These are phyloP conservation scores for Acropternis orthonyx DNA, from an alignment of 2,797 vertebrate species.

Conservation along the genomic window DNA sequence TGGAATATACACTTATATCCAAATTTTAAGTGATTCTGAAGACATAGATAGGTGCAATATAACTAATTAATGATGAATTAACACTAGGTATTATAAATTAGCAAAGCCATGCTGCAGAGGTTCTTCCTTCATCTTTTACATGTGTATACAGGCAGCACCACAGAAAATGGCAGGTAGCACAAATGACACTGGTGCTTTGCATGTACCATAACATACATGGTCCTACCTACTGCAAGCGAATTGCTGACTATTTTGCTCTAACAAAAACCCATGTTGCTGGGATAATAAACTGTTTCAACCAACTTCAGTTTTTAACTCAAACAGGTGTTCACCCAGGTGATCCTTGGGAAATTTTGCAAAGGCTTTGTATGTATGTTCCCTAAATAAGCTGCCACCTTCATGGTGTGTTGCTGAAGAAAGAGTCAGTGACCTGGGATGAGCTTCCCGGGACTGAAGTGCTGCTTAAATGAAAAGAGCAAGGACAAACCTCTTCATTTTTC, in stretches of 20 bases:
- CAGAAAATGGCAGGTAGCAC: not conserved
- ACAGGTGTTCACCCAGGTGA: accelerated
- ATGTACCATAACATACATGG: not conserved
- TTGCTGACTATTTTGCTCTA: not conserved
- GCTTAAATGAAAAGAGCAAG: not conserved
- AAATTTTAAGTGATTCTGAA: not conserved
- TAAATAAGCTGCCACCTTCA: not conserved
- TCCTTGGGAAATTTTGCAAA: not conserved
- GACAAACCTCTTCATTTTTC: not conserved
- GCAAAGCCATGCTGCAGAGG: not conserved
- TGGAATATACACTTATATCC: not conserved
- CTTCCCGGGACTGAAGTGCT: not conserved
- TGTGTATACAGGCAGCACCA: not conserved
- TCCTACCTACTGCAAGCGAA: not conserved
- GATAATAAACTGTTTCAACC: not conserved
- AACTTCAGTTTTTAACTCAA: not conserved
- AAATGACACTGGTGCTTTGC: not conserved
- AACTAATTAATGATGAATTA: not conserved
- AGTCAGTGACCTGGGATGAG: not conserved
- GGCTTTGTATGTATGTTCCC: not conserved
- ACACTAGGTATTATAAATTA: not conserved
- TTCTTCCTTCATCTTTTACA: not conserved
- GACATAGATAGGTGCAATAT: not conserved
- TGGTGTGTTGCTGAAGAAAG: not conserved
- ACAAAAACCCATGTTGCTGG: not conserved